Evolutionary conservation across 2,888 invertebrate genomes (phyloP), one percentile per base, ranked within the genome.

Genomic region (Synanthedon formicaeformis): DNA sequence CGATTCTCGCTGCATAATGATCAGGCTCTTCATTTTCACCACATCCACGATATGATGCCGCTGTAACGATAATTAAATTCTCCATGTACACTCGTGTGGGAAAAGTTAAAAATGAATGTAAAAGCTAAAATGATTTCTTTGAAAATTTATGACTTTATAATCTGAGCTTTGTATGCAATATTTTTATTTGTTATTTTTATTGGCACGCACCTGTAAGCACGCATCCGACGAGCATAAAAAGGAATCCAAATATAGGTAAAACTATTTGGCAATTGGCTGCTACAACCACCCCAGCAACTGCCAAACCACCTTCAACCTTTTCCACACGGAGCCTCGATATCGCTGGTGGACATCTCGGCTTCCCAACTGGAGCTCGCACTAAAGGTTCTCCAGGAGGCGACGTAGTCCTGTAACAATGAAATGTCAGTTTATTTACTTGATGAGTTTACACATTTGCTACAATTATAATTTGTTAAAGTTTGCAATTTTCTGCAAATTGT

Each of bases 181-280:
- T 27, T 27, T 27, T 27, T 27, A 27, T 6, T 1, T 27, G 8
- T 34, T 2, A 34, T 10, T 34, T 34, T 27, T 27, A 27, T 27
- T 34, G 34, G 2, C 10, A 53, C 85, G 75, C 74, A 93, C 93
- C 92, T 57, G 93, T 93, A 56, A 93, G 89, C 54, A 94, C 93
- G 70, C 92, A 90, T 68, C 93, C 93, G 55, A 92, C 92, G 55
- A 93, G 89, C 76, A 93, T 89, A 73, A 93, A 94, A 55, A 94
- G 88, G 72, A 92, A 92, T 51, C 93, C 93, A 74, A 93, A 94
- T 61, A 92, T 92, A 34, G 93, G 93, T 59, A 94, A 85, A 57
- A 93, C 91, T 60, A 93, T 91, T 76, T 93, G 93, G 73, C 93
- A 94, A 79, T 93, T 93, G 60, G 93, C 92, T 41, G 93, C 93